Conservation (phyloP, 30 jellyfish, hydroid and myxozoan genomes). For the Turritopsis dohrnii region DNA sequence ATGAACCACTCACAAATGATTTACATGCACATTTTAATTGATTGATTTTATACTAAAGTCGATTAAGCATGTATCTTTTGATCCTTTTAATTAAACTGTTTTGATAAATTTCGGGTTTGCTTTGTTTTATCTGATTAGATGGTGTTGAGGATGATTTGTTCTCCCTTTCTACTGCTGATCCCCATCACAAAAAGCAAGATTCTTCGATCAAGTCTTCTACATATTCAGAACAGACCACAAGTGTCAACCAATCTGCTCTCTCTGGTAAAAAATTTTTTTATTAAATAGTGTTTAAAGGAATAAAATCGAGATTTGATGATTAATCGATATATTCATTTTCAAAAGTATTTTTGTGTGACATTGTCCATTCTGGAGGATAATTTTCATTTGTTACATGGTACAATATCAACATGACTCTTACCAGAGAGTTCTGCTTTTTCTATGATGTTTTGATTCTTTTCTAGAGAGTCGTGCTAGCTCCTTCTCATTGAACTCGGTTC, state of each 20-base stretch:
- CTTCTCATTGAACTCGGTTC: constrained; percentile 48
- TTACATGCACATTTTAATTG: background rate
- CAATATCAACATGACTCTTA: no score
- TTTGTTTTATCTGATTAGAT: background rate
- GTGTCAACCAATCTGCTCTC: background rate
- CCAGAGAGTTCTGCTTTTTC: no score
- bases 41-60: no score
- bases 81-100: background rate
- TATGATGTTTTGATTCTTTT: no score
- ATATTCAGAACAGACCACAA: background rate
- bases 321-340: no score
- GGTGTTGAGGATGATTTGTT: constrained; percentile 33
- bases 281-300: background rate
- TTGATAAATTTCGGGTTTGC: background rate
- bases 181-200: constrained; percentile 14
- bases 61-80: no score
- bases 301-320: no score
- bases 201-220: background rate
- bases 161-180: constrained; percentile 44
- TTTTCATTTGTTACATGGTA: no score
- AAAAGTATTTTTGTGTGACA: no score
- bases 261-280: background rate
- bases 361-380: no score
- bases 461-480: constrained; percentile 77
- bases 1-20: background rate